phyloP scores from a whole-genome alignment of 1,140 invertebrate species.

The Mycetomoellerius zeteki region DNA sequence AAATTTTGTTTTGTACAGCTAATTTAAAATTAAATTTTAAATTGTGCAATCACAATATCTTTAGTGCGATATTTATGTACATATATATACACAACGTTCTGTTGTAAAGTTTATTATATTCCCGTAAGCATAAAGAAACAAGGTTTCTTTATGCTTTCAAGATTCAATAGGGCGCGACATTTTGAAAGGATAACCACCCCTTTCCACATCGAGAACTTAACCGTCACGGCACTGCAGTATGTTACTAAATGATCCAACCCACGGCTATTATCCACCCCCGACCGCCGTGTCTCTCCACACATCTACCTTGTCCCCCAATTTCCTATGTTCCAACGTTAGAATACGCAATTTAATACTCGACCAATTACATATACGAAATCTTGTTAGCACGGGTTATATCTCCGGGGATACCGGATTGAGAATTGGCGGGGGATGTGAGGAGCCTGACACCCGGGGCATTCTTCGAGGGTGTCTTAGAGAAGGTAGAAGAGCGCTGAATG shows the following conservation, averaged over 20 bases:
- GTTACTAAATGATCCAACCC: constrained; percentile 86
- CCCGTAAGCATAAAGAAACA: constrained; percentile 24
- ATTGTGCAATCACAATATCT: not conserved
- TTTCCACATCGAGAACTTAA: constrained; percentile 70
- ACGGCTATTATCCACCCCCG: constrained; percentile 82
- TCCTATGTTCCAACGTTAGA: constrained; percentile 78
- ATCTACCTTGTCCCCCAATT: constrained; percentile 67
- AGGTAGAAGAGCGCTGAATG: constrained; percentile 60
- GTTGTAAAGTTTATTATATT: constrained; percentile 20
- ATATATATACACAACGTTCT: not conserved
- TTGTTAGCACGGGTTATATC: constrained; percentile 87
- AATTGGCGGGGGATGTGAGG: constrained; percentile 65
- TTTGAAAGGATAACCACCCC: constrained; percentile 14
- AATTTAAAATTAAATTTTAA: not conserved
- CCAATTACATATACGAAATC: constrained; percentile 88
- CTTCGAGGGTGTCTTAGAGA: constrained; percentile 80
- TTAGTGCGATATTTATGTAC: not conserved
- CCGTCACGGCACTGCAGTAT: constrained; percentile 85
- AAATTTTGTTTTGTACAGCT: not conserved
- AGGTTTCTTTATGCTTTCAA: no score
- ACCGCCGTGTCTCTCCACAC: constrained; percentile 63
- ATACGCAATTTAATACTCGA: constrained; percentile 87
- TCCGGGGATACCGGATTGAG: constrained; percentile 74
- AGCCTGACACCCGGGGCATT: constrained; percentile 83
- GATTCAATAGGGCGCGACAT: constrained; percentile 1